phyloP scores from a whole-genome alignment of 2,888 invertebrate genomes.

The Trichogramma dendrolimi region DNA sequence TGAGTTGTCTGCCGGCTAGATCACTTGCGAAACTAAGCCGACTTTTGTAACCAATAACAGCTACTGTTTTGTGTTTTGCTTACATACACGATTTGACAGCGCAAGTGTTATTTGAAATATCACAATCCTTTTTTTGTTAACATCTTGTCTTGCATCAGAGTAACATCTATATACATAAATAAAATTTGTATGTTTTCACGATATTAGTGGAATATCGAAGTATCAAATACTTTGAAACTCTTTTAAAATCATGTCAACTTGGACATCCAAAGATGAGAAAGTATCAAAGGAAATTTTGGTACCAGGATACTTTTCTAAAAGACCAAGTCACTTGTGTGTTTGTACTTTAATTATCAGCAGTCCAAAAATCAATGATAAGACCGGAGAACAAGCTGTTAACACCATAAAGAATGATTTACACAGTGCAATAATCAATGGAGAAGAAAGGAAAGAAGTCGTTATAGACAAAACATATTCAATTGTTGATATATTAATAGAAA shows the following conservation, averaged over 20 bases:
- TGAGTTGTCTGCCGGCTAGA: too few species aligned
- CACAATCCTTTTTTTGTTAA: too few species aligned
- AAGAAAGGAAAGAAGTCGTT: conserved; percentile 34
- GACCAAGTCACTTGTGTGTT: conserved; percentile 40
- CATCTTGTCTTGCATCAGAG: too few species aligned
- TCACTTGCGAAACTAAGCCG: too few species aligned
- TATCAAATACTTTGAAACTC: not conserved
- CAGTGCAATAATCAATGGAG: conserved; percentile 48
- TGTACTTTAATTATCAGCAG: conserved; percentile 39
- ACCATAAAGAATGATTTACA: conserved; percentile 35
- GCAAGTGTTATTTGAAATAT: too few species aligned
- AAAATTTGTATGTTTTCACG: too few species aligned
- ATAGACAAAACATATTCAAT: conserved; percentile 55
- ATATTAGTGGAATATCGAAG: too few species aligned
- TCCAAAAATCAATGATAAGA: conserved; percentile 6
- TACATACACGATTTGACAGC: too few species aligned
- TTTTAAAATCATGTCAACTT: conserved; percentile 14
- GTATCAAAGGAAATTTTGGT: conserved; percentile 39
- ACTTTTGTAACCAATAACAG: too few species aligned
- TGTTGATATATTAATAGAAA: conserved; percentile 57
- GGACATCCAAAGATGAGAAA: conserved; percentile 29
- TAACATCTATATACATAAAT: too few species aligned
- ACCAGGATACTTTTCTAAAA: conserved; percentile 34
- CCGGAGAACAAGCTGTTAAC: conserved; percentile 7
- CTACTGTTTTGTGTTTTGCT: too few species aligned